These are phyloP conservation scores for Parus major DNA, from an alignment of 2,113 vertebrate species.

Conservation along the genomic window DNA sequence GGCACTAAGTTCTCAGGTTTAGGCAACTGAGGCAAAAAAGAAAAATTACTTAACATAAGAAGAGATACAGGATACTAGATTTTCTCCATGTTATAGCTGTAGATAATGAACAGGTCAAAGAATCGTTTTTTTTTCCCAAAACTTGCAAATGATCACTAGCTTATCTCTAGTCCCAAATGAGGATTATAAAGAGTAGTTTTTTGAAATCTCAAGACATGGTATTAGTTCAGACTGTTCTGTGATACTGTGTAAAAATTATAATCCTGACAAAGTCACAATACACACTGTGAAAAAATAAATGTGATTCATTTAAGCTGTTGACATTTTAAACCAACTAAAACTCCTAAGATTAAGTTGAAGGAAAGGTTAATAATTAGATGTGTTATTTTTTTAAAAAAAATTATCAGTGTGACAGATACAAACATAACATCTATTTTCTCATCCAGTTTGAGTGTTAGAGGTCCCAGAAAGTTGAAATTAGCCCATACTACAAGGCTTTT, in stretches of 20 bases:
- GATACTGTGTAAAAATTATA: neutral
- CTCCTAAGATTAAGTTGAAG: neutral
- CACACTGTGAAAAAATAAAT: neutral
- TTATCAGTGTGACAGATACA: neutral
- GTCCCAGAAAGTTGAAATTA: neutral
- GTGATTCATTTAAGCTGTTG: neutral
- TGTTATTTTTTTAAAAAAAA: neutral
- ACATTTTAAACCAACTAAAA: neutral
- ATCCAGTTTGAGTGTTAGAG: neutral
- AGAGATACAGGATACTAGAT: neutral
- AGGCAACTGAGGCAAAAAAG: neutral
- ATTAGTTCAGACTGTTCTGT: neutral
- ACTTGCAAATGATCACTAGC: neutral
- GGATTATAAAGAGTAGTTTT: neutral
- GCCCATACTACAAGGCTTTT: neutral
- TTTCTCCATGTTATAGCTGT: neutral
- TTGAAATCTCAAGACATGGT: neutral
- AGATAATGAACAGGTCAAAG: neutral
- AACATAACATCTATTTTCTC: neutral
- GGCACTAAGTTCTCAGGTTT: neutral
- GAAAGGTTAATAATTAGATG: neutral
- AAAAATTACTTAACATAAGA: neutral
- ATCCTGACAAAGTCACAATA: neutral
- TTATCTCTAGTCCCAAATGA: neutral
- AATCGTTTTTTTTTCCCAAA: neutral